These are phyloP conservation scores for Zeuzera pyrina DNA, from an alignment of 2,888 invertebrate species.

Conservation along the genomic window DNA sequence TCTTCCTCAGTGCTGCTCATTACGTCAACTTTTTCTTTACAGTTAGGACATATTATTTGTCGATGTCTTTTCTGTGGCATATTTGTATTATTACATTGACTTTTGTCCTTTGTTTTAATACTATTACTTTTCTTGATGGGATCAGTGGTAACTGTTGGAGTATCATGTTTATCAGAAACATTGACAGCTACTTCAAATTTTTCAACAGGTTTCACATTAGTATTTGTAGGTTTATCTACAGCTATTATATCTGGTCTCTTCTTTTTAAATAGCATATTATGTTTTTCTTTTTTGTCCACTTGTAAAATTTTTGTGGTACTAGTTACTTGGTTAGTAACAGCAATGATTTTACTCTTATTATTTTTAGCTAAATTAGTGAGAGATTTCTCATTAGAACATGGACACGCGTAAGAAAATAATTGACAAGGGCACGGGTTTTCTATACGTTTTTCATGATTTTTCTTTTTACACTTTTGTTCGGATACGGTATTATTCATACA, in stretches of 20 bases:
- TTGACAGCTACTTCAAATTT: too few species aligned
- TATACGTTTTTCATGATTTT: slow-evolving; percentile 30
- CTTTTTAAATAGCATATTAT: too few species aligned
- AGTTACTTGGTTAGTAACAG: slow-evolving; percentile 27
- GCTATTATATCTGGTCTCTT: too few species aligned
- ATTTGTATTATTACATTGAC: slow-evolving; percentile 17
- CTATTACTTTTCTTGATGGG: too few species aligned
- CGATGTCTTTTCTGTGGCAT: slow-evolving; percentile 26
- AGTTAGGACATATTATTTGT: slow-evolving; percentile 45
- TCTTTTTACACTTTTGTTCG: slow-evolving; percentile 34
- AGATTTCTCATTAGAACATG: slow-evolving; percentile 39
- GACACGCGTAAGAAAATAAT: slow-evolving; percentile 50
- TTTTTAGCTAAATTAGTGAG: slow-evolving; percentile 30
- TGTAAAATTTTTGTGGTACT: slow-evolving; percentile 23
- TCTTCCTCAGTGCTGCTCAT: slow-evolving; percentile 41
- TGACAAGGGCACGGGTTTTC: slow-evolving; percentile 54
- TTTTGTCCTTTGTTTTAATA: slow-evolving; percentile 13
- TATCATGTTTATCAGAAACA: too few species aligned
- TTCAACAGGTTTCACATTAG: too few species aligned
- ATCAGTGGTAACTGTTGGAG: slow-evolving; percentile 3
- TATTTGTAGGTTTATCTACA: too few species aligned
- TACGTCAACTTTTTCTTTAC: slow-evolving; percentile 44
- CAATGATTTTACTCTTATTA: slow-evolving; percentile 27
- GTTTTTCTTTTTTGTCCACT: slow-evolving; percentile 14
- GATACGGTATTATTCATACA: slow-evolving; percentile 35